phyloP scores from a whole-genome alignment of 2,113 vertebrate species.

The Hemibagrus wyckioides region DNA sequence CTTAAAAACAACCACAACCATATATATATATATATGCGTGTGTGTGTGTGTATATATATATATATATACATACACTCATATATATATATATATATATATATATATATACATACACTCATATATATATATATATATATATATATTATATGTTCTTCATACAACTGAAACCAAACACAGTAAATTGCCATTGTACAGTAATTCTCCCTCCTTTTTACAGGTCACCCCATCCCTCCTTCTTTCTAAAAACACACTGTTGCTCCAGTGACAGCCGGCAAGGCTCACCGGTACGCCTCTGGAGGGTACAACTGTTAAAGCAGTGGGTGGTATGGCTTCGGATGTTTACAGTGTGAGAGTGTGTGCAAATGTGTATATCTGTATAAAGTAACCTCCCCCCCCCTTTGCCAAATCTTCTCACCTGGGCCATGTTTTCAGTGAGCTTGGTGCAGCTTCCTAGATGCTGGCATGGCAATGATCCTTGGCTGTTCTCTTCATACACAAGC shows the following conservation, averaged over 20 bases:
- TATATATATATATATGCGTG: no score
- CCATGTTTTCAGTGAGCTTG: slow-evolving; percentile 57
- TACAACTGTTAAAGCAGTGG: background rate
- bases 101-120: background rate
- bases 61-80: no score
- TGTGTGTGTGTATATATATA: no score
- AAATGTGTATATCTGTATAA: background rate
- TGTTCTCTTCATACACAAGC: slow-evolving; percentile 28
- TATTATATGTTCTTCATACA: no score
- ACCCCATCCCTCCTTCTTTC: slow-evolving; percentile 27
- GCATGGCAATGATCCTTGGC: slow-evolving; percentile 45
- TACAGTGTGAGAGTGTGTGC: slow-evolving; percentile 15
- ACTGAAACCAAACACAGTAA: background rate
- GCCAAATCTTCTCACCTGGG: slow-evolving; percentile 52
- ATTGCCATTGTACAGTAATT: background rate
- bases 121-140: background rate
- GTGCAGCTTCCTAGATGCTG: slow-evolving; percentile 42
- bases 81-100: no score
- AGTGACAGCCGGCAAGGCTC: slow-evolving; percentile 18
- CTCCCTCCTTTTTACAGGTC: background rate
- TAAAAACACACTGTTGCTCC: slow-evolving; percentile 46
- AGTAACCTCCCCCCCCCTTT: background rate
- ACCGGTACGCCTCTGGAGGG: slow-evolving; percentile 16
- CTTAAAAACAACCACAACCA: no score
- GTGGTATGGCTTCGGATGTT: slow-evolving; percentile 23